Evolutionary conservation across 1,140 invertebrate genomes (phyloP).

Genomic region (Arctopsyche grandis): DNA sequence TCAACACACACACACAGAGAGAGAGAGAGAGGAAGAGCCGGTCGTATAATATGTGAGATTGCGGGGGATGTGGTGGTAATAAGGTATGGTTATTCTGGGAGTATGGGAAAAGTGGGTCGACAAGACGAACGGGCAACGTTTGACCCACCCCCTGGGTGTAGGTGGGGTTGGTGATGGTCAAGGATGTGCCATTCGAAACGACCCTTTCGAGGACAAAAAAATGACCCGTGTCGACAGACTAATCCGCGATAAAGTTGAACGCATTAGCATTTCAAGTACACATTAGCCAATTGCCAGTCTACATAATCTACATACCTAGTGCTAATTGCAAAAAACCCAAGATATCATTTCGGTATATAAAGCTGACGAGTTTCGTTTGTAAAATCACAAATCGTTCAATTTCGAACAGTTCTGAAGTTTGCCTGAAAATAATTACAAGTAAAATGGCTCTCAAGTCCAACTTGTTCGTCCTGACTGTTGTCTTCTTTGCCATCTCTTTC

Average conservation of each 20-base stretch:
- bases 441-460: too few species aligned
- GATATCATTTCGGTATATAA: neutral
- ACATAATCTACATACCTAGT: too few species aligned
- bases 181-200: conserved; percentile 11
- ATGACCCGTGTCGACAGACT: neutral
- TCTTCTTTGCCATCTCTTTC: too few species aligned
- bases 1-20: neutral
- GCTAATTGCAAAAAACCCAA: neutral
- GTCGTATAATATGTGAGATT: conserved; percentile 19
- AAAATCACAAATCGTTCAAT: too few species aligned
- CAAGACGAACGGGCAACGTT: conserved; percentile 7
- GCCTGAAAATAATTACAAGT: too few species aligned
- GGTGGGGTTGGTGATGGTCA: conserved; percentile 36
- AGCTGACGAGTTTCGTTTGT: neutral
- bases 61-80: neutral
- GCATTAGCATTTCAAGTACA: neutral
- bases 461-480: too few species aligned
- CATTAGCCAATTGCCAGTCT: too few species aligned
- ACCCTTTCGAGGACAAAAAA: conserved; percentile 17
- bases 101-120: neutral
- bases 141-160: neutral
- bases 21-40: conserved; percentile 2
- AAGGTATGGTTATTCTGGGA: conserved; percentile 21
- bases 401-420: too few species aligned
- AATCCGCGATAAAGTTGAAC: neutral